Conservation (phyloP, 2,797 vertebrate species). For the Manis pentadactyla region DNA sequence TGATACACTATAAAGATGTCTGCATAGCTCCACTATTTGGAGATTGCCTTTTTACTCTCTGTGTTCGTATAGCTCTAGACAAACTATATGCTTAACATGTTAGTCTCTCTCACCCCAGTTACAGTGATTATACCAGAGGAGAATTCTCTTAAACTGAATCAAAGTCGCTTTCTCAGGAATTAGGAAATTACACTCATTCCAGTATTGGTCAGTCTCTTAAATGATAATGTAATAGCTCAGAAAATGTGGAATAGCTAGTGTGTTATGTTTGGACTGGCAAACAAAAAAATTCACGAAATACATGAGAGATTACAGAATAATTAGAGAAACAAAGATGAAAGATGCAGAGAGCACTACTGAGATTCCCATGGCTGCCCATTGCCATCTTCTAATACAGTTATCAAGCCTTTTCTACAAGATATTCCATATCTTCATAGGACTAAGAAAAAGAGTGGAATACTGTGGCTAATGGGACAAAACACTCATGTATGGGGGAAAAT, state of each 20-base stretch:
- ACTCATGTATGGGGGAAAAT: background rate
- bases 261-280: background rate
- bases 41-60: background rate
- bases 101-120: background rate
- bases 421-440: background rate
- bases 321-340: constrained; percentile 5
- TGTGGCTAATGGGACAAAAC: background rate
- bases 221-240: background rate
- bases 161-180: background rate
- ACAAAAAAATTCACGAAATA: background rate
- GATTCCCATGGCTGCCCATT: background rate
- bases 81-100: background rate
- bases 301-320: background rate
- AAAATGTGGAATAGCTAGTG: background rate
- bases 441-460: background rate
- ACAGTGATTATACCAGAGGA: background rate
- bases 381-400: background rate
- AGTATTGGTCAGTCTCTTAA: background rate
- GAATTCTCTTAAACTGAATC: background rate
- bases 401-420: background rate
- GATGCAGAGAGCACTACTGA: background rate
- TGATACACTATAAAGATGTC: background rate
- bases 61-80: background rate
- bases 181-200: background rate
- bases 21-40: background rate